Conservation (phyloP, 2,888 invertebrate genomes). For the Pteria penguin region DNA sequence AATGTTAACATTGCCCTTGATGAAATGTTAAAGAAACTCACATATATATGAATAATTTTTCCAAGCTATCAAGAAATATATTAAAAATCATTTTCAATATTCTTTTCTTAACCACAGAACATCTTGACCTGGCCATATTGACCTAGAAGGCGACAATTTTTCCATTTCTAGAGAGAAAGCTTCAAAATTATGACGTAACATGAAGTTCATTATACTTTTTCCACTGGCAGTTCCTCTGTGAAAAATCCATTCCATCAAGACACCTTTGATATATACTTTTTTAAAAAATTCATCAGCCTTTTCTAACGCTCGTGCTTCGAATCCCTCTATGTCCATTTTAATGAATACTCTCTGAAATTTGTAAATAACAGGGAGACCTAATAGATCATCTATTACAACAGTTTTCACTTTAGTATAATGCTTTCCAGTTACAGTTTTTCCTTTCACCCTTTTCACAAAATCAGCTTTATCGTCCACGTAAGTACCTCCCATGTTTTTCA, state of each 20-base stretch:
- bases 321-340: slow-evolving; percentile 39
- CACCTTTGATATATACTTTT: slow-evolving; percentile 14
- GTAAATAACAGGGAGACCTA: slow-evolving; percentile 12
- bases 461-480: slow-evolving; percentile 23
- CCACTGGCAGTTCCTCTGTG: slow-evolving; percentile 26
- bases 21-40: too few species aligned
- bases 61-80: too few species aligned
- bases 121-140: slow-evolving; percentile 29
- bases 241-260: slow-evolving; percentile 37
- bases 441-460: slow-evolving; percentile 22
- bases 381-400: slow-evolving; percentile 27
- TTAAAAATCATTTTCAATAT: too few species aligned
- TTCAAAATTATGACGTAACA: slow-evolving; percentile 12
- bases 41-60: too few species aligned
- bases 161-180: slow-evolving; percentile 18
- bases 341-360: slow-evolving; percentile 28
- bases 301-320: slow-evolving; percentile 28
- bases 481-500: slow-evolving; percentile 25
- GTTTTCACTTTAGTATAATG: slow-evolving; percentile 26
- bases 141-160: neutral
- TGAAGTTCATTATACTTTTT: slow-evolving; percentile 16
- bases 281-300: slow-evolving; percentile 25
- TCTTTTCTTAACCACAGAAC: slow-evolving; percentile 22
- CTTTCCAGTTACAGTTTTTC: slow-evolving; percentile 9
- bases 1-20: too few species aligned